Conservation (phyloP, 1,140 invertebrate genomes). For the Penaeus vannamei region DNA sequence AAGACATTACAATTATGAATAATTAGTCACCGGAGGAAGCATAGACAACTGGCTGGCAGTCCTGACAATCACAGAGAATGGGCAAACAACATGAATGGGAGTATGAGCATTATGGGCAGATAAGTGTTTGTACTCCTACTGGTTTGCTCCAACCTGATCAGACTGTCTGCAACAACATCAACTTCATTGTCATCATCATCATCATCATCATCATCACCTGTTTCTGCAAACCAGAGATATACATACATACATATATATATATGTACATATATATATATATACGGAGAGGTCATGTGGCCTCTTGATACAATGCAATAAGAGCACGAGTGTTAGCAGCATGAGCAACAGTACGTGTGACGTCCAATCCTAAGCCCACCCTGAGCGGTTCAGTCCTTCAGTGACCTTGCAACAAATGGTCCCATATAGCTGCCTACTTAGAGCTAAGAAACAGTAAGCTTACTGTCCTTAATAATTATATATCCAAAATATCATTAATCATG, state of each 20-base stretch:
- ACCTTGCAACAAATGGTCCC: conserved; percentile 13
- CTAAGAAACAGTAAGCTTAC: conserved; percentile 8
- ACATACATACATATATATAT: too few species aligned
- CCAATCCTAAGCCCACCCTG: conserved; percentile 54
- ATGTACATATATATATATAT: too few species aligned
- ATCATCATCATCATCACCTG: too few species aligned
- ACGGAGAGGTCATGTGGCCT: too few species aligned
- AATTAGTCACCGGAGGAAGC: conserved; percentile 51
- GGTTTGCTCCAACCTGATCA: too few species aligned
- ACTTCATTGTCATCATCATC: too few species aligned
- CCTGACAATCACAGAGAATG: conserved; percentile 37
- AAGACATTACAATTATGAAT: conserved; percentile 39
- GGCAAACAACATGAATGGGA: conserved; percentile 26
- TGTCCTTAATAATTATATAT: too few species aligned
- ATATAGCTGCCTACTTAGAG: conserved; percentile 40
- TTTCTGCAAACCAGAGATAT: too few species aligned
- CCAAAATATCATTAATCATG: too few species aligned
- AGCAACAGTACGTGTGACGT: conserved; percentile 38
- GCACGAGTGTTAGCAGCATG: conserved; percentile 38
- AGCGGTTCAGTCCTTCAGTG: conserved; percentile 54
- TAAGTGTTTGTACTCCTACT: too few species aligned
- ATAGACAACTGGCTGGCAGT: conserved; percentile 49
- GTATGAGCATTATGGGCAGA: too few species aligned
- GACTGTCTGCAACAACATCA: too few species aligned
- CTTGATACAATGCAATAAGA: conserved; percentile 38